Evolutionary conservation across 2,797 vertebrate species (phyloP), one percentile per base, ranked within the genome.

Genomic region (Microctenopoma steveboyesi): DNA sequence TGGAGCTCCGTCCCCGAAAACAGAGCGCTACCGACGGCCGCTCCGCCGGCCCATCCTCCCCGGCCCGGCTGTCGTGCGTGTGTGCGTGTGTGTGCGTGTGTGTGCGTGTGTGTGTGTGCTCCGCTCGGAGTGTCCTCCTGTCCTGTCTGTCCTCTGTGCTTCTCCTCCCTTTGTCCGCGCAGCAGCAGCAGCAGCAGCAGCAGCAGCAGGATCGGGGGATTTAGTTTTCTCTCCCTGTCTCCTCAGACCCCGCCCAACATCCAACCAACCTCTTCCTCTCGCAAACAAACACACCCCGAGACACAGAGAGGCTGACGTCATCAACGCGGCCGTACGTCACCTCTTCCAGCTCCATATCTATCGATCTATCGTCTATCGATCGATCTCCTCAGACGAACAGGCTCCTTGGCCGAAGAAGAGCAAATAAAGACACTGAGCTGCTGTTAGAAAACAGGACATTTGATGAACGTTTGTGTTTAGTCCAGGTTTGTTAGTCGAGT

Each of bases 1-100:
- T 97, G 95, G 89, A 86, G 83, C 83, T 85, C 77, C 76, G 64
- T 69, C 37, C 61, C 80, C 76, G 83, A 88, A 74, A 64, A 69
- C 69, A 76, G 78, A 84, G 87, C 88, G 88, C 91, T 91, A 91
- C 89, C 86, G 90, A 64, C 82, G 78, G 76, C 80, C 74, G 78
- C 81, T 78, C 65, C 69, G 81, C 87, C 72, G 76, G 68, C 76
- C 85, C 89, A 91, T 91, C 87, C 81, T 84, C 82, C 63, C 60
- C 55, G 52, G 40, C 14, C 57, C 52, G 52, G 28, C 45, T 35
- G 65, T 51, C 58, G 12, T 42, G 12, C 10, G 15, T 27, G 33
- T 22, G 35, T 37, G 5, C 7, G 16, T 35, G 39, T 13, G 7
- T 55, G 56, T 39, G 11, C 58, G 12, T 42, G 12, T 9, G 15